Evolutionary conservation across 2,888 invertebrate species (phyloP), one percentile per base, ranked within the genome.

Genomic region (Colostygia pectinataria): DNA sequence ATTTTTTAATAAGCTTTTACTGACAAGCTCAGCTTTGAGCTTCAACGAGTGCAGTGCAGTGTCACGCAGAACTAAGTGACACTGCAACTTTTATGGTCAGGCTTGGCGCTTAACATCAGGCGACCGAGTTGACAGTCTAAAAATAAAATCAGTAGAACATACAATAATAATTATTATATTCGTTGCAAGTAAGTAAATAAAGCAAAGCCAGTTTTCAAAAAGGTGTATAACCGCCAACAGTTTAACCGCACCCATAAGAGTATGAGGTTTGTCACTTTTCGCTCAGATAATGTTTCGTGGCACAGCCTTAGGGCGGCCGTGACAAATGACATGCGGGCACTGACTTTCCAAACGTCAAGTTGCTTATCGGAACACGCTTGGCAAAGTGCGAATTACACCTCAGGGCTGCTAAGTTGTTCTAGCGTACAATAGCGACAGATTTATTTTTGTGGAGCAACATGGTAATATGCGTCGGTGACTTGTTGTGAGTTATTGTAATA

Each of bases 271-370:
- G 59, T 55, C 57, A 56, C 54, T 57, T 53, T 49, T 42, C 51
- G 49, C 46, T 40, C 45, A 54, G 57, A 61, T 61, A 59, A 53
- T 47, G 57, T 54, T 51, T 59, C 65, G 59, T 65, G 58, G 57
- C 56, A 61, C 53, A 59, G 50, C 62, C 61, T 55, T 59, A 65
- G 64, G 66, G 63, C 66, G 62, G 55, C 57, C 62, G 53, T 77
- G 72, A 77, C 75, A 77, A 77, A 76, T 73, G 78, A 73, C 69
- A 74, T 64, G 66, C 74, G 71, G 68, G 68, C 61, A 59, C 58
- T 48, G 65, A 70, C 72, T 74, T 72, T 65, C 65, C 59, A 71
- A 66, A 65, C 59, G 65, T 70, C 74, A 73, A 63, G 63, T 52
- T 38, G 29, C 47, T 52, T 52, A 52, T 52, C 53, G 29, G 44